Evolutionary conservation across 2,113 vertebrate species (phyloP), one percentile per base, ranked within the genome.

Genomic region (Oxygymnocypris stewartii): DNA sequence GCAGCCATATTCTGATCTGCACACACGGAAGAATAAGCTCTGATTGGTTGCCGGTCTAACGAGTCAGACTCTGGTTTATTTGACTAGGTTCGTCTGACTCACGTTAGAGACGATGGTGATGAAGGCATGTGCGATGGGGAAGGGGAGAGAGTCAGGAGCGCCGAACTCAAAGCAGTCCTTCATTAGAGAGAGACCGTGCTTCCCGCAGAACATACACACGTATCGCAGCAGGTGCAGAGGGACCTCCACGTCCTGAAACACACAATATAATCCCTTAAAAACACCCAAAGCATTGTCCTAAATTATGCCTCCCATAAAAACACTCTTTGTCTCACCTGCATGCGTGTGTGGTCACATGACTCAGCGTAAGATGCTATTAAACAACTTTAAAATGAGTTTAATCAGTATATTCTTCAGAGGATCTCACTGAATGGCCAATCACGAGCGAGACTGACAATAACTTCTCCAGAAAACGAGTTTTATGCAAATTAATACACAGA

Each of bases 21-120:
- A 87, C 7, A 31, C 7, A 51, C 47, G 82, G 51, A 84, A 20
- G 4, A 14, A 35, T 82, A 0, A 6, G 2, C 9, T 7, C 51
- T 35, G 1, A 85, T 35, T 83, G 6, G 13, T 47, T 10, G 14
- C 4, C 5, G 47, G 14, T 71, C 14, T 54, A 23, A 67, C 16
- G 13, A 6, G 14, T 11, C 1, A 79, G 16, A 54, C 44, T 59
- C 6, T 44, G 69, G 54, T 63, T 54, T 18, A 54, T 6, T 75
- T 40, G 44, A 67, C 61, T 44, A 37, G 69, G 20, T 28, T 74
- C 13, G 67, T 16, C 14, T 8, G 88, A 96, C 97, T 98, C 94
- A 99, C 97, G 87, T 99, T 99, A 89, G 98, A 99, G 87, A 99
- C 98, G 90, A 99, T 98, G 88, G 97, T 99, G 95, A 99, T 99